phyloP scores from a whole-genome alignment of 2,113 vertebrate species.

The Zingel zingel region DNA sequence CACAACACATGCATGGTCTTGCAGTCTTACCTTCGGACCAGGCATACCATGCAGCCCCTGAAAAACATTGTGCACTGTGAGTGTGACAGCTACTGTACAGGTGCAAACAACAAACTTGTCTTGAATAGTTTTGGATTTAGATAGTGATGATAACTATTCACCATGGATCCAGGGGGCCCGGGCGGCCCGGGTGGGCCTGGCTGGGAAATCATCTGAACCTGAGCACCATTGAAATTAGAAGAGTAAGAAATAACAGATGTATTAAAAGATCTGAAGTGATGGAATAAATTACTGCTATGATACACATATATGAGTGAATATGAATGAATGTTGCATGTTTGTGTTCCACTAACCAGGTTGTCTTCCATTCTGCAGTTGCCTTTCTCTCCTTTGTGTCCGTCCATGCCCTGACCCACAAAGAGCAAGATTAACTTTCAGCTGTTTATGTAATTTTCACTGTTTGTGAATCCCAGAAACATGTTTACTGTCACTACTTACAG shows the following conservation, averaged over 20 bases:
- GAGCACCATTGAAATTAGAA: background rate
- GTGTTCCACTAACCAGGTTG: conserved; percentile 87
- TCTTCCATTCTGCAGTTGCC: conserved; percentile 91
- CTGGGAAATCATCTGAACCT: conserved; percentile 91
- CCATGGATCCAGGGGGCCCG: conserved; percentile 82
- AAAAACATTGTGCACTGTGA: conserved; percentile 48
- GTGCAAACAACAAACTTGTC: background rate
- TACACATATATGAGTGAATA: background rate
- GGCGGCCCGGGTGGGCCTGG: conserved; percentile 89
- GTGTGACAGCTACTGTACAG: background rate
- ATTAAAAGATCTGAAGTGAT: background rate
- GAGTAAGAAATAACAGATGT: conserved; percentile 12
- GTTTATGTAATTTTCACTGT: background rate
- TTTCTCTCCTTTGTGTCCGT: conserved; percentile 91
- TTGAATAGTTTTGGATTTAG: background rate
- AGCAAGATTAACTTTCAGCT: conserved; percentile 17
- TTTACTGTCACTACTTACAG: conserved; percentile 82
- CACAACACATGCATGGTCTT: background rate
- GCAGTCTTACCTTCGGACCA: conserved; percentile 90
- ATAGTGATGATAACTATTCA: conserved; percentile 50
- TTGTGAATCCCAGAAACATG: background rate
- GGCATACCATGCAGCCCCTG: conserved; percentile 93
- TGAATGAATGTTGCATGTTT: background rate
- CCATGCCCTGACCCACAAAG: conserved; percentile 85
- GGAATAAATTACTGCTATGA: background rate